Evolutionary conservation across 2,888 invertebrate species (phyloP).

Genomic region (Drosophila quinaria): DNA sequence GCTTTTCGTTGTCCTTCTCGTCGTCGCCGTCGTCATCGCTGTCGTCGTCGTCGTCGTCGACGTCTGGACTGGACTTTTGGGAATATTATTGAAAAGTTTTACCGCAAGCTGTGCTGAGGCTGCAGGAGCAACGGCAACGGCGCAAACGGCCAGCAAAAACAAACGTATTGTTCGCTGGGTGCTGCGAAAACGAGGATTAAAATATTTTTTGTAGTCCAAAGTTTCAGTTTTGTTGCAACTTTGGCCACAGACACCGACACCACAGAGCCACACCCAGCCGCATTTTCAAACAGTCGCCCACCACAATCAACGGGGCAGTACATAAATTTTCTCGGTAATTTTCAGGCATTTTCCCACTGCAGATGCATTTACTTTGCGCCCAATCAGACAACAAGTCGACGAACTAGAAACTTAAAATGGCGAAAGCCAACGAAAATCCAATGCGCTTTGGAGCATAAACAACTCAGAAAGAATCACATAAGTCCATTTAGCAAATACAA

Average conservation of each 20-base stretch:
- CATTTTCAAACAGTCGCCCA: conserved; percentile 11
- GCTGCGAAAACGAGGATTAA: conserved; percentile 41
- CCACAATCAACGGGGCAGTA: conserved; percentile 53
- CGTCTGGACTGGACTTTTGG: conserved; percentile 77
- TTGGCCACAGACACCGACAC: conserved; percentile 73
- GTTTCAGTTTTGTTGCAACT: conserved; percentile 80
- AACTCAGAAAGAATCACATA: not conserved
- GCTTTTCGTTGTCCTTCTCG: conserved; percentile 29
- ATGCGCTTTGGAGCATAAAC: conserved; percentile 20
- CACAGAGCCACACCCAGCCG: conserved; percentile 34
- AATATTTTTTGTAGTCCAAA: conserved; percentile 46
- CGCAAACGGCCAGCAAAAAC: conserved; percentile 61
- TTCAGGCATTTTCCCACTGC: conserved; percentile 44
- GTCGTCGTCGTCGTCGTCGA: conserved; percentile 36
- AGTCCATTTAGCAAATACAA: not conserved
- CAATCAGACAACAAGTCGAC: conserved; percentile 53
- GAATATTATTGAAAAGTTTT: conserved; percentile 80
- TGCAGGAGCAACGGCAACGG: conserved; percentile 30
- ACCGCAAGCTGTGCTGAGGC: conserved; percentile 76
- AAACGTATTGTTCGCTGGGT: conserved; percentile 70
- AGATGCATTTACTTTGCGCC: conserved; percentile 38
- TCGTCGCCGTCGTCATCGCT: conserved; percentile 17
- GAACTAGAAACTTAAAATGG: conserved; percentile 18
- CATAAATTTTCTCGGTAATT: conserved; percentile 66
- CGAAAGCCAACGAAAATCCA: conserved; percentile 4